Percentiles rank a stretch among this genome's conserved stretches.
These are phyloP conservation scores for Kryptolebias ocellatus DNA, from an alignment of 2,797 vertebrate species.

Conservation along the genomic window DNA sequence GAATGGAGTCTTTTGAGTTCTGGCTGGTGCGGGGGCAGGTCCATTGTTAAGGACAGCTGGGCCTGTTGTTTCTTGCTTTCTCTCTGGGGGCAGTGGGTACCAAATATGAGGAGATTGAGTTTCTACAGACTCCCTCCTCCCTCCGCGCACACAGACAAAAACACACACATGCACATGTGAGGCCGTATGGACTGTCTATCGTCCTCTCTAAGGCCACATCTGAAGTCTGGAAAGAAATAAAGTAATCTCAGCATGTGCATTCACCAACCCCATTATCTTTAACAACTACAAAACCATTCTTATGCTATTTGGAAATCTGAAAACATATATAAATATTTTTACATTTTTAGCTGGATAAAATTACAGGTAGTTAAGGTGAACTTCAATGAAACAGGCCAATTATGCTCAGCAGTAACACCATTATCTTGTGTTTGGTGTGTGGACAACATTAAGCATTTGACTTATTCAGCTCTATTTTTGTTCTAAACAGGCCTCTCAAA, in stretches of 20 bases:
- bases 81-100: conserved; percentile 78
- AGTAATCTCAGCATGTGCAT: not conserved
- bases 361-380: not conserved
- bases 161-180: conserved; percentile 54
- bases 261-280: not conserved
- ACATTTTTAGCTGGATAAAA: not conserved
- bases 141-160: conserved; percentile 48
- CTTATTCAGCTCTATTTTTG: conserved; percentile 30
- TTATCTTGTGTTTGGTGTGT: not conserved
- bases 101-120: conserved; percentile 81
- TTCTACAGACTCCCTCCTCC: conserved; percentile 70
- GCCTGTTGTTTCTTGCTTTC: conserved; percentile 80
- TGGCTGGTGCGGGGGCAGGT: conserved; percentile 68
- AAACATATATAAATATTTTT: not conserved
- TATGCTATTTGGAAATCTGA: not conserved
- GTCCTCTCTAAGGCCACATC: conserved; percentile 39
- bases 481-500: conserved; percentile 28
- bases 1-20: conserved; percentile 79
- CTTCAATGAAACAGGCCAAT: not conserved
- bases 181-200: conserved; percentile 62
- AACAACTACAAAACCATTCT: not conserved
- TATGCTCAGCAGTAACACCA: not conserved
- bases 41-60: conserved; percentile 86
- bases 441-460: conserved; percentile 3
- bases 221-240: conserved; percentile 14